Percentiles rank a stretch among this genome's conserved stretches.
Conservation (phyloP, 2,888 invertebrate genomes). For the Phyllotreta cruciferae region DNA sequence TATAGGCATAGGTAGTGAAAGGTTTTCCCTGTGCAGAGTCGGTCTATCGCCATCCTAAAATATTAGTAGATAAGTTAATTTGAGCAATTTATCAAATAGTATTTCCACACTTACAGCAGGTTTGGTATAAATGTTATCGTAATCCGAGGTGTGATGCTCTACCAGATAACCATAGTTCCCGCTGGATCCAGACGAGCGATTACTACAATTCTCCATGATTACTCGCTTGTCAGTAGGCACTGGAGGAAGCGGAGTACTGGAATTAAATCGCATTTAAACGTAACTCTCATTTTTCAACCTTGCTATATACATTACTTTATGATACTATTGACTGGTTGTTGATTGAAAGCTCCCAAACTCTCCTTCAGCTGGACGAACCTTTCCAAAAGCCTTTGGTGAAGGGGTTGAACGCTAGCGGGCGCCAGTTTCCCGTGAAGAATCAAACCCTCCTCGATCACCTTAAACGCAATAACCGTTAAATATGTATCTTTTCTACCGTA, state of each 20-base stretch:
- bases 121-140: conserved; percentile 73
- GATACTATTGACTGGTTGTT: conserved; percentile 81
- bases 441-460: conserved; percentile 80
- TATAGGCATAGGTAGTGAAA: conserved; percentile 57
- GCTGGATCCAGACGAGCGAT: conserved; percentile 59
- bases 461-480: too few relatives aligned
- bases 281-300: conserved; percentile 21
- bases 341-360: conserved; percentile 73
- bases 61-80: background rate
- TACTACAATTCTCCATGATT: conserved; percentile 53
- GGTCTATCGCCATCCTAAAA: conserved; percentile 49
- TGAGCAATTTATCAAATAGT: conserved; percentile 2
- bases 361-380: conserved; percentile 85
- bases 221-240: conserved; percentile 72
- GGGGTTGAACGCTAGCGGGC: conserved; percentile 86
- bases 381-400: conserved; percentile 89
- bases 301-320: conserved; percentile 68
- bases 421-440: conserved; percentile 85
- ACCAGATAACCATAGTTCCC: conserved; percentile 64
- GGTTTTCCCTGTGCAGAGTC: conserved; percentile 55
- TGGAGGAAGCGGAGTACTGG: conserved; percentile 81
- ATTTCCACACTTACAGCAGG: conserved; percentile 66
- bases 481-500: too few relatives aligned
- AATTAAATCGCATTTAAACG: background rate
- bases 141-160: conserved; percentile 57